phyloP scores from a whole-genome alignment of 2,888 invertebrate genomes.

The Xestoiulus laeticollis region DNA sequence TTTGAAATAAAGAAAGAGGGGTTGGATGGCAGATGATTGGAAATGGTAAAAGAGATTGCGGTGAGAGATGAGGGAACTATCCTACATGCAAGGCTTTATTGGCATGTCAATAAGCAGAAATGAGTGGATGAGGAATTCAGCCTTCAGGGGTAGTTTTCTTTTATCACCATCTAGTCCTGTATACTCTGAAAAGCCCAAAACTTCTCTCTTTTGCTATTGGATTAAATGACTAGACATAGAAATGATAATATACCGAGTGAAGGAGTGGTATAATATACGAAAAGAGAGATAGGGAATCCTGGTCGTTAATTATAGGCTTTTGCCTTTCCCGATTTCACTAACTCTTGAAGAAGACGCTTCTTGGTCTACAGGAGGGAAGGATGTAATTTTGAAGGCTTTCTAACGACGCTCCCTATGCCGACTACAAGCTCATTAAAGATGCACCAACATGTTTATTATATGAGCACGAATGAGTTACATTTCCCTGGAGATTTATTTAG shows the following conservation, averaged over 20 bases:
- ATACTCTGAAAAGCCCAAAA: background rate
- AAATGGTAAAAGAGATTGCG: conserved; percentile 24
- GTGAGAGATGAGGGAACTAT: conserved; percentile 25
- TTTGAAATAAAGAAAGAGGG: background rate
- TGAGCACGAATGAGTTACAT: conserved; percentile 29
- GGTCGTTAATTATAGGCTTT: conserved; percentile 37
- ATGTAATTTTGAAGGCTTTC: conserved; percentile 16
- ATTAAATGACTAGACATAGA: conserved; percentile 27
- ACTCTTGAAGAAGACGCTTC: background rate
- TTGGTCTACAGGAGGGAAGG: background rate
- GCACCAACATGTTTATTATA: conserved; percentile 37
- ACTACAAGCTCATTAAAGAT: background rate
- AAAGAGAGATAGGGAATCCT: background rate
- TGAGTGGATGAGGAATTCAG: conserved; percentile 34
- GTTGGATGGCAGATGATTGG: background rate
- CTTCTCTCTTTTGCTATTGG: conserved; percentile 3
- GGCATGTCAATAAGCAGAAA: conserved; percentile 34
- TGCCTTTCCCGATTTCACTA: background rate
- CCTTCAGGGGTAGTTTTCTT: background rate
- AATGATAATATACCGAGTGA: background rate
- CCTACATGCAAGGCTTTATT: background rate
- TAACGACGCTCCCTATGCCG: background rate
- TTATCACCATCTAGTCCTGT: background rate
- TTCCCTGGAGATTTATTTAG: conserved; percentile 17
- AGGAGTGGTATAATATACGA: background rate